Percentiles rank a stretch among this genome's conserved stretches.
These are phyloP conservation scores for Tetragnatha montana DNA, from an alignment of 2,888 invertebrate genomes.

Conservation along the genomic window DNA sequence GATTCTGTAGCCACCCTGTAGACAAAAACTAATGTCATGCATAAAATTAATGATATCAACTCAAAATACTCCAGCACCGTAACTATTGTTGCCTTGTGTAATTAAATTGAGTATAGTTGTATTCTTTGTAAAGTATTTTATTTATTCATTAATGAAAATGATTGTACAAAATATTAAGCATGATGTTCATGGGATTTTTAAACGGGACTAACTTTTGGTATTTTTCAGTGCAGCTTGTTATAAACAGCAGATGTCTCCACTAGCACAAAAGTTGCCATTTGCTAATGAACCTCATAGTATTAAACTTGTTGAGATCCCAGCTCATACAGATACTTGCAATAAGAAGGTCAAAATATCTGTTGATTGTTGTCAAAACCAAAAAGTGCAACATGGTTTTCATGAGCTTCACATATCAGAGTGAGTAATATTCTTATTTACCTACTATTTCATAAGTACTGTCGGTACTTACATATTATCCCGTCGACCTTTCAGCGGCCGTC, in stretches of 20 bases:
- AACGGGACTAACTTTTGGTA: background rate
- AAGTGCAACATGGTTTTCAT: slow-evolving; percentile 76
- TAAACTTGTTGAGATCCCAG: slow-evolving; percentile 87
- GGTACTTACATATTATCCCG: too few species aligned
- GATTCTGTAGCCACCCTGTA: too few species aligned
- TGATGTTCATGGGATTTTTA: background rate
- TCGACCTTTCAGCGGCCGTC: too few species aligned
- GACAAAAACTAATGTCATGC: too few species aligned
- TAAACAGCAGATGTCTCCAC: slow-evolving; percentile 82
- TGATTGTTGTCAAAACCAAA: slow-evolving; percentile 79
- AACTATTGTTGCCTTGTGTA: too few species aligned
- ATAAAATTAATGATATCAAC: too few species aligned
- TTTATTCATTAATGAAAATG: background rate
- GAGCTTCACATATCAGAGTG: slow-evolving; percentile 82
- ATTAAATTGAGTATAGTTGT: too few species aligned
- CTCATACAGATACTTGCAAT: slow-evolving; percentile 76
- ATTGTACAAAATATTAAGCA: too few species aligned
- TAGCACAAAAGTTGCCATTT: slow-evolving; percentile 78
- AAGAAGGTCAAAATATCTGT: slow-evolving; percentile 82
- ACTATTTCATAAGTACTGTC: background rate
- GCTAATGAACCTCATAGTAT: slow-evolving; percentile 84
- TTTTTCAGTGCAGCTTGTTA: slow-evolving; percentile 84
- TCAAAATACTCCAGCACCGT: too few species aligned
- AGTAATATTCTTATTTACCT: slow-evolving; percentile 41
- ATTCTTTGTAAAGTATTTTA: background rate